These are phyloP conservation scores for Smittia sp. DNA, from an alignment of 2,888 invertebrate genomes.

Conservation along the genomic window DNA sequence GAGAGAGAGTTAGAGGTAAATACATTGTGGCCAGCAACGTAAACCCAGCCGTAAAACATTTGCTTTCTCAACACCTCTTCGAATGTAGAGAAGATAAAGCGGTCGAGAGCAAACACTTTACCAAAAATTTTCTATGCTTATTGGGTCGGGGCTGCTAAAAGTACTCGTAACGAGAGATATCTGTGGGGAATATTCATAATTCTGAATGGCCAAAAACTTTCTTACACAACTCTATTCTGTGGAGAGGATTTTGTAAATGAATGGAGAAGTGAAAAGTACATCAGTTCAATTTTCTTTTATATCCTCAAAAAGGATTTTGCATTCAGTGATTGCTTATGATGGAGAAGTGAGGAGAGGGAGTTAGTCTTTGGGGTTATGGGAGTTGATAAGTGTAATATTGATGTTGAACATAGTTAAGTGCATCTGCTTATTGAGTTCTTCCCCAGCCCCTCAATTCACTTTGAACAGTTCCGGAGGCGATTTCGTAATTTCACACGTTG, in stretches of 20 bases:
- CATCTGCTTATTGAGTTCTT: conserved; percentile 15
- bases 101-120: too few relatives aligned
- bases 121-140: too few relatives aligned
- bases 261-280: conserved; percentile 6
- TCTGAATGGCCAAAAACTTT: conserved; percentile 31
- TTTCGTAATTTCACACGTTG: background rate
- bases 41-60: too few relatives aligned
- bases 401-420: conserved; percentile 30
- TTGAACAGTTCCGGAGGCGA: background rate
- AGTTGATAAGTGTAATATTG: conserved; percentile 38
- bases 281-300: background rate
- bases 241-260: background rate
- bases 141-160: background rate
- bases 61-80: too few relatives aligned
- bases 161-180: background rate
- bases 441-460: background rate
- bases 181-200: conserved; percentile 33
- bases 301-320: conserved; percentile 3
- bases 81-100: too few relatives aligned
- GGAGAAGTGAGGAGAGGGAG: background rate
- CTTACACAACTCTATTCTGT: background rate
- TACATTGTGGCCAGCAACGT: background rate
- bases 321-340: background rate
- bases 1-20: background rate
- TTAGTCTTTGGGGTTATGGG: background rate